Percentiles rank a stretch among this genome's conserved stretches.
These are phyloP conservation scores for Zaprionus camerounensis DNA, from an alignment of 1,140 invertebrate species.

Conservation along the genomic window DNA sequence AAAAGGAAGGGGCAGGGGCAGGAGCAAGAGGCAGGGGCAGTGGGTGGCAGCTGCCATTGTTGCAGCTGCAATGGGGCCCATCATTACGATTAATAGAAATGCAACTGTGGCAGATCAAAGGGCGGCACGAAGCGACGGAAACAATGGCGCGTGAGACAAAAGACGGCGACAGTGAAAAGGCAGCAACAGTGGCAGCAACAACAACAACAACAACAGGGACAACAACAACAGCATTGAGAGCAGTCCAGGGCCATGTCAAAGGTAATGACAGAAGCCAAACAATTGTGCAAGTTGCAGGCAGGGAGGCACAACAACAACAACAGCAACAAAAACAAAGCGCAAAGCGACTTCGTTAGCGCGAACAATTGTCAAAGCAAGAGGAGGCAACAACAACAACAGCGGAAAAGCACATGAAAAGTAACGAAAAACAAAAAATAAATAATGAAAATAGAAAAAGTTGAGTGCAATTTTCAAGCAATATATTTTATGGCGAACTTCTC, in stretches of 20 bases:
- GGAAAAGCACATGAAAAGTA: constrained; percentile 34
- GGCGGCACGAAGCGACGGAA: constrained; percentile 29
- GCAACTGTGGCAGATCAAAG: constrained; percentile 71
- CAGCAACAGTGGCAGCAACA: constrained; percentile 56
- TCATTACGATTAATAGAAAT: constrained; percentile 79
- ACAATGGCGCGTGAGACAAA: constrained; percentile 77
- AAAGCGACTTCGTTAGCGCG: constrained; percentile 65
- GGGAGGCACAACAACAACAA: constrained; percentile 30
- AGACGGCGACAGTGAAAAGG: constrained; percentile 77
- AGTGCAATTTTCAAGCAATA: constrained; percentile 76
- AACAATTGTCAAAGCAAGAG: constrained; percentile 70
- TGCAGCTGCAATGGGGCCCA: constrained; percentile 61
- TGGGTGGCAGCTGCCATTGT: constrained; percentile 34
- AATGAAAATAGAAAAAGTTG: constrained; percentile 41
- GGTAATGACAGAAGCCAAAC: constrained; percentile 81
- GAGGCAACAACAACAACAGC: not conserved
- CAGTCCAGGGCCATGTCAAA: constrained; percentile 69
- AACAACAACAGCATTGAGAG: constrained; percentile 46
- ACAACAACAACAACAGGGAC: constrained; percentile 38
- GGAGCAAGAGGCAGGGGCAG: not conserved
- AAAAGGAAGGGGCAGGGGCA: not conserved
- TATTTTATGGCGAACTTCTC: constrained; percentile 74
- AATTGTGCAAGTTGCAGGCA: constrained; percentile 75
- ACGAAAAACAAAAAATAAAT: constrained; percentile 26
- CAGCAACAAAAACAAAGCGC: constrained; percentile 40